Evolutionary conservation across 2,113 vertebrate genomes (phyloP).

Genomic region (Microcebus lehilahytsara): DNA sequence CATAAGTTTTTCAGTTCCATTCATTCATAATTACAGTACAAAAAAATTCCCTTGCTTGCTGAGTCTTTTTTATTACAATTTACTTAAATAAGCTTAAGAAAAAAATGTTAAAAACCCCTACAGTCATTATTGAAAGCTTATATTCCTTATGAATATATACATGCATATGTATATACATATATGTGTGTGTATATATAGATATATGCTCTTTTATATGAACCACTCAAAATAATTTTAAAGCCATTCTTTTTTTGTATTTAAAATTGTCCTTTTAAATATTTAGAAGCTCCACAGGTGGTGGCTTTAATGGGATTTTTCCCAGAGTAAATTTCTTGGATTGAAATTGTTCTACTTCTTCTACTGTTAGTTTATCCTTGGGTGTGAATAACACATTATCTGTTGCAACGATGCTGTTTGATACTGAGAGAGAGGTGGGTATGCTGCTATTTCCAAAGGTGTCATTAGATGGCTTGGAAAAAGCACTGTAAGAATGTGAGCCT

Average conservation of each 20-base stretch:
- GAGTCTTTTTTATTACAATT: not conserved
- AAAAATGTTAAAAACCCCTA: conserved; percentile 19
- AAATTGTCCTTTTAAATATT: conserved; percentile 64
- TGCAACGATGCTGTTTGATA: not conserved
- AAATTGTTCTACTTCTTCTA: conserved; percentile 92
- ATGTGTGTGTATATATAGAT: not conserved
- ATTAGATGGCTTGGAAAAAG: conserved; percentile 68
- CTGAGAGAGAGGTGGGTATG: not conserved
- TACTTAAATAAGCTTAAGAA: conserved; percentile 27
- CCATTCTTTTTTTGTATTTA: conserved; percentile 25
- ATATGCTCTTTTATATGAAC: not conserved
- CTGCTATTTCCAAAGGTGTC: conserved; percentile 41
- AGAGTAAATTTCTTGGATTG: conserved; percentile 87
- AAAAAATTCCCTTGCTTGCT: not conserved
- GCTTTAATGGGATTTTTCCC: conserved; percentile 89
- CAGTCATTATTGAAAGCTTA: not conserved
- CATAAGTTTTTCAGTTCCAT: conserved; percentile 10
- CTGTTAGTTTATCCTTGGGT: conserved; percentile 84
- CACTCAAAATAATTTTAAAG: conserved; percentile 40
- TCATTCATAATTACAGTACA: conserved; percentile 31
- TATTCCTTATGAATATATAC: not conserved
- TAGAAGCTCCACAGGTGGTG: conserved; percentile 88
- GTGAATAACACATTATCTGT: conserved; percentile 85
- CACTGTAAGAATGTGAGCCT: conserved; percentile 22
- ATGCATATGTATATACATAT: not conserved